A percentile compares a stretch with the other conserved stretches of the same genome.
phyloP scores from a whole-genome alignment of 2,888 invertebrate species.

The Escarpia spicata region DNA sequence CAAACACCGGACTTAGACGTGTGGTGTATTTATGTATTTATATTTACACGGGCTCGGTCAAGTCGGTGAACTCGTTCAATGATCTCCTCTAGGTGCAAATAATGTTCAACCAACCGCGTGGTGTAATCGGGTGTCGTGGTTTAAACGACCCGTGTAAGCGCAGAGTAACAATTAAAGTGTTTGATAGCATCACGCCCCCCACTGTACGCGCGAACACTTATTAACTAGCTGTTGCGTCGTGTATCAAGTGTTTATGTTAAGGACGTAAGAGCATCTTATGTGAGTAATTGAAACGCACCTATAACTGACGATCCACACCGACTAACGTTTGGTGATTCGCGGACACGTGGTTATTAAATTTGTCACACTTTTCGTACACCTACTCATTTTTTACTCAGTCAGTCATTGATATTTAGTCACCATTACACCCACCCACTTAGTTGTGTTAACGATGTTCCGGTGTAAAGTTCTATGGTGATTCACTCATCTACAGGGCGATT shows the following conservation, averaged over 20 bases:
- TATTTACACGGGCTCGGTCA: not conserved
- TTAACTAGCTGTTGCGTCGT: not conserved
- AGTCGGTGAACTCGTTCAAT: conserved; percentile 8
- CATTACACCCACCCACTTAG: not conserved
- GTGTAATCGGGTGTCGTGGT: not conserved
- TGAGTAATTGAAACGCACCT: not conserved
- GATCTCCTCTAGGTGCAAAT: not conserved
- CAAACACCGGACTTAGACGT: not conserved
- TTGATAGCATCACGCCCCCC: not conserved
- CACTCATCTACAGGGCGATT: not conserved
- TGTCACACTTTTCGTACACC: not conserved
- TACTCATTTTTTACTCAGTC: not conserved
- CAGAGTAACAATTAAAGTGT: not conserved
- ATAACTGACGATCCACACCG: not conserved
- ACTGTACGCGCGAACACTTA: not conserved
- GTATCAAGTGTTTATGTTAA: not conserved
- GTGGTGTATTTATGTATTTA: not conserved
- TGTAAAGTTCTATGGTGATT: not conserved
- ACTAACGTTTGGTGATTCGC: not conserved
- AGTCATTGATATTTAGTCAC: not conserved
- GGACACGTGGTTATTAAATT: not conserved
- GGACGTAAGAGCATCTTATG: not conserved
- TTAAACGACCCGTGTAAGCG: not conserved
- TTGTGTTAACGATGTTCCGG: not conserved
- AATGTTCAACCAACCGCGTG: not conserved